Conservation (phyloP, 2,888 invertebrate species). For the Erebia aethiops region DNA sequence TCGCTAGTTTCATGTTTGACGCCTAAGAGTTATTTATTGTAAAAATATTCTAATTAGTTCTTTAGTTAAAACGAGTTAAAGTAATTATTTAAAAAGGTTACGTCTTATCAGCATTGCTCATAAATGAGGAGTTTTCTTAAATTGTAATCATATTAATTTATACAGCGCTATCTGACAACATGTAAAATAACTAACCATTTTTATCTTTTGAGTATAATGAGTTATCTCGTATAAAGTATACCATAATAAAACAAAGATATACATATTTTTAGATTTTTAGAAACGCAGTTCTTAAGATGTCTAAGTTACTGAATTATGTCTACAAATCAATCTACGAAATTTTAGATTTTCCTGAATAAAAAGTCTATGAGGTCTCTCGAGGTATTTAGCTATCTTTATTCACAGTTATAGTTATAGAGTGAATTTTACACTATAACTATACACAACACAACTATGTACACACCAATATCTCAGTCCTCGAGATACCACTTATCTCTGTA, state of each 20-base stretch:
- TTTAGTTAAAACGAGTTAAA: constrained; percentile 14
- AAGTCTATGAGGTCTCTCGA: too few species aligned
- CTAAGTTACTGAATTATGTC: too few species aligned
- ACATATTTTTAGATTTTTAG: neutral
- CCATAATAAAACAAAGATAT: constrained; percentile 4
- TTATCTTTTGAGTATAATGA: constrained; percentile 19
- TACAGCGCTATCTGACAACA: constrained; percentile 21
- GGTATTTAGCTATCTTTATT: too few species aligned
- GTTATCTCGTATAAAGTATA: neutral
- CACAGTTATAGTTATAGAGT: too few species aligned
- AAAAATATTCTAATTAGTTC: neutral
- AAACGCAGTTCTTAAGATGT: neutral
- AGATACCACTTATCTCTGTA: too few species aligned
- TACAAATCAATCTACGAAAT: too few species aligned
- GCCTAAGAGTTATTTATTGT: too few species aligned
- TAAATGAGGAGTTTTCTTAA: constrained; percentile 21
- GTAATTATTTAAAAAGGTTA: constrained; percentile 18
- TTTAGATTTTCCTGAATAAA: too few species aligned
- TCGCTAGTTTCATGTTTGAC: too few species aligned
- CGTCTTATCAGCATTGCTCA: constrained; percentile 18
- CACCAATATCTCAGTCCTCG: too few species aligned
- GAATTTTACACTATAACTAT: too few species aligned
- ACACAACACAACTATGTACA: too few species aligned
- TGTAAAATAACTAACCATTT: constrained; percentile 21
- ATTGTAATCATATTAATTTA: constrained; percentile 29